Percentiles rank a stretch among this genome's conserved stretches.
Evolutionary conservation across 2,113 vertebrate species (phyloP).

Genomic region (Harpagus bidentatus): DNA sequence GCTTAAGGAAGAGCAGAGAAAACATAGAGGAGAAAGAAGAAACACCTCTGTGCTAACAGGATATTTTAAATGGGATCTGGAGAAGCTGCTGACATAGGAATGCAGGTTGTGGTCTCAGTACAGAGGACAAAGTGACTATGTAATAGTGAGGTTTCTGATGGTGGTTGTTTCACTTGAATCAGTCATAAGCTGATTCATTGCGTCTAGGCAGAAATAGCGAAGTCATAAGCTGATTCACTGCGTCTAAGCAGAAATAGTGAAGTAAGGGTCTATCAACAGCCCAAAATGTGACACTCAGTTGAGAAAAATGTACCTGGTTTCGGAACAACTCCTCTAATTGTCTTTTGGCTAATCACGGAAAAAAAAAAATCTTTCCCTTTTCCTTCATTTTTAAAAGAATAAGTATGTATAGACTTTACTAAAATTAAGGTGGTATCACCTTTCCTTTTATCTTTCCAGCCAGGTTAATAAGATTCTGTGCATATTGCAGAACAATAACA

Average conservation of each 20-base stretch:
- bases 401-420: neutral
- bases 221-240: neutral
- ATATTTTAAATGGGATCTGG: neutral
- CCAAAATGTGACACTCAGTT: neutral
- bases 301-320: neutral
- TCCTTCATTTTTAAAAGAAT: neutral
- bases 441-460: slow-evolving; percentile 25
- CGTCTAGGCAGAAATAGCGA: neutral
- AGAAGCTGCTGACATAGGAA: neutral
- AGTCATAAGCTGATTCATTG: neutral
- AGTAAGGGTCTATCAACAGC: neutral
- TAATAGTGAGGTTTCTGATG: neutral
- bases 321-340: neutral
- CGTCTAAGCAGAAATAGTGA: neutral
- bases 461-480: slow-evolving; percentile 22
- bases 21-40: neutral
- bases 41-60: neutral
- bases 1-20: neutral
- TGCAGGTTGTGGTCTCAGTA: neutral
- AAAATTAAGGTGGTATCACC: neutral
- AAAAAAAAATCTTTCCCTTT: neutral
- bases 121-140: neutral
- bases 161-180: neutral
- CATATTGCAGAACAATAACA: neutral
- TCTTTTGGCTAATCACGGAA: neutral